phyloP scores from a whole-genome alignment of 2,113 vertebrate species.

The Notothenia coriiceps region DNA sequence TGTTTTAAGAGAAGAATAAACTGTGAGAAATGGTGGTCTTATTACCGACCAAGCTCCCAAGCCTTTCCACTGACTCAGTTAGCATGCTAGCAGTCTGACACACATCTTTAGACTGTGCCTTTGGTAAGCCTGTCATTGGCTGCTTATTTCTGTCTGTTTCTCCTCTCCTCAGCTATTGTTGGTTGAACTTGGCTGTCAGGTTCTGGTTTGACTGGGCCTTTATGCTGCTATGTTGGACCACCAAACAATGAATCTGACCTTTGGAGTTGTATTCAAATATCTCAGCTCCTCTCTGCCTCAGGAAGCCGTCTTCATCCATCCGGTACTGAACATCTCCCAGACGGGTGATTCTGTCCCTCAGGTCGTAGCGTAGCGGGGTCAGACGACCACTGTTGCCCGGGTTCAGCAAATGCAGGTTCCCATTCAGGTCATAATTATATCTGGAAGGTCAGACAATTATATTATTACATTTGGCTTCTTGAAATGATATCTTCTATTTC shows the following conservation, averaged over 20 bases:
- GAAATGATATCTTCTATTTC: not conserved
- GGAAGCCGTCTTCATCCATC: conserved; percentile 96
- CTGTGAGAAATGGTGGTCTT: too few species aligned
- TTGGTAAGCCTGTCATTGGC: too few species aligned
- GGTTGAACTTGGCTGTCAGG: not conserved
- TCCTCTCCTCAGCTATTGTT: too few species aligned
- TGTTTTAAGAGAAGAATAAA: too few species aligned
- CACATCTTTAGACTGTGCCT: too few species aligned
- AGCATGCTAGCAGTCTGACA: too few species aligned
- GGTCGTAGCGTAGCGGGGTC: conserved; percentile 94
- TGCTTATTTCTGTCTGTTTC: too few species aligned
- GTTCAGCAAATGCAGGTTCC: conserved; percentile 96
- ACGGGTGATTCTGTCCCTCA: conserved; percentile 95
- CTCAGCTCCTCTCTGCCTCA: conserved; percentile 94
- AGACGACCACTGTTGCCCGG: conserved; percentile 94
- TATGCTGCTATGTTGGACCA: not conserved
- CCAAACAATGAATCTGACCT: conserved; percentile 64
- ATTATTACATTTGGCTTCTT: not conserved
- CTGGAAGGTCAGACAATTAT: conserved; percentile 31
- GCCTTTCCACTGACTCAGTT: too few species aligned
- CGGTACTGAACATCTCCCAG: conserved; percentile 96
- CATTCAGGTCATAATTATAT: conserved; percentile 97
- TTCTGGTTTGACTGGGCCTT: not conserved
- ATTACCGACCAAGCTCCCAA: too few species aligned
- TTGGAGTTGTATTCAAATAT: conserved; percentile 99